Evolutionary conservation across 2,797 vertebrate genomes (phyloP), one percentile per base, ranked within the genome.

Genomic region (Malacoctenus gilli): DNA sequence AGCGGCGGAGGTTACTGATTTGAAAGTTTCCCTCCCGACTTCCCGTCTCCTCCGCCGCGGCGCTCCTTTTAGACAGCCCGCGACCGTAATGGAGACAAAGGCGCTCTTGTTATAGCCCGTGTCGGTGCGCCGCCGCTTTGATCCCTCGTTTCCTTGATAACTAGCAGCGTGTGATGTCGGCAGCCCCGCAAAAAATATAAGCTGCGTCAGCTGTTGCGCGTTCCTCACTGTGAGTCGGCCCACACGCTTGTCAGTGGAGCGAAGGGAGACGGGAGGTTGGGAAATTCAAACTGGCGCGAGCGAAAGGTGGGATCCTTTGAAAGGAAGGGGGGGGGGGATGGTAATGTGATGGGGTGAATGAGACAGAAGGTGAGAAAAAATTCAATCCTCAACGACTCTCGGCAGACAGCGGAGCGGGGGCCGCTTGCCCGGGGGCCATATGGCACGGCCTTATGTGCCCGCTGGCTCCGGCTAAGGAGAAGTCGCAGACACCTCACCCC

Each of bases 381-480:
- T 65, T 79, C 25, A 9, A 87, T 80, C 80, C 64, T 56, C 23
- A 30, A 41, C 55, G 37, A 19, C 16, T 59, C 79, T 81, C 79
- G 54, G 60, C 75, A 85, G 80, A 85, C 72, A 49, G 71, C 20
- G 35, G 11, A 55, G 56, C 14, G 48, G 59, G 75, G 60, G 64
- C 55, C 40, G 40, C 35, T n/a, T 22, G 67, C 66, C 60, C 79
- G 23, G 44, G n/a, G 56, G 44, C 77, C 88, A 89, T 85, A 87
- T 87, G 87, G 80, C 73, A 12, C 8, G n/a, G 57, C 88, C 85
- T 82, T 81, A 68, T 88, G 85, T 54, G 69, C 79, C 83, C 44
- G 67, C 79, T 82, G 82, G 72, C 79, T 74, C 15, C 8, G 53
- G 75, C 69, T 40, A 48, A 9, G 18, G 52, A 59, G 15, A 61